phyloP scores from a whole-genome alignment of 2,113 vertebrate genomes.

The Cricetomys ansorgei region DNA sequence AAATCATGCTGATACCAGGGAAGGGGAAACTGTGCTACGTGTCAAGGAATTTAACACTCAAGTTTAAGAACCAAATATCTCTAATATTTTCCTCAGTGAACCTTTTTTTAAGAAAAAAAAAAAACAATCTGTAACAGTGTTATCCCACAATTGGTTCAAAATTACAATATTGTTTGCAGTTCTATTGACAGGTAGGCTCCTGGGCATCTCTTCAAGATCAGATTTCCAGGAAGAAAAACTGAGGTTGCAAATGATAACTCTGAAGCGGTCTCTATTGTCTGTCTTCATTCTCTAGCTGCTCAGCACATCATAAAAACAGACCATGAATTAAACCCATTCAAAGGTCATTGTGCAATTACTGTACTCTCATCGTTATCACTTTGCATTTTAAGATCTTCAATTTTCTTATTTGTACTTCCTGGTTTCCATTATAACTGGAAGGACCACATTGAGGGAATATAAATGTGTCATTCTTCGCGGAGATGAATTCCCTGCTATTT shows the following conservation, averaged over 20 bases:
- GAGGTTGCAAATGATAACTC: neutral
- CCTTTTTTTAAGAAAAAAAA: neutral
- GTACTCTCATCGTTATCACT: conserved; percentile 36
- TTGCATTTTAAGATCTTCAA: conserved; percentile 26
- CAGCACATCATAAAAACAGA: conserved; percentile 40
- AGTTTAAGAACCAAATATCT: conserved; percentile 5
- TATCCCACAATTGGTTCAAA: neutral
- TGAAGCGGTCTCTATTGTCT: neutral
- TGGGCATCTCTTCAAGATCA: neutral
- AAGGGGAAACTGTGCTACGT: neutral
- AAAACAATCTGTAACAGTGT: conserved; percentile 13
- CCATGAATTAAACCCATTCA: neutral
- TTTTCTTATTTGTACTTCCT: conserved; percentile 49
- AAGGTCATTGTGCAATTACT: conserved; percentile 21
- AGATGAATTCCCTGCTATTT: neutral
- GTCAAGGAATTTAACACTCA: conserved; percentile 27
- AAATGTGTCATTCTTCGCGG: neutral
- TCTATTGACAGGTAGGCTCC: neutral
- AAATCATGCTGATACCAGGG: neutral
- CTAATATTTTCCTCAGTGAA: neutral
- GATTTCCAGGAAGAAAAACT: conserved; percentile 23
- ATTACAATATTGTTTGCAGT: neutral
- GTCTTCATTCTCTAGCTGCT: neutral
- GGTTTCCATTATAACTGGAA: neutral
- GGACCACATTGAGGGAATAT: neutral